Base-by-base conservation (phyloP, 2,113 vertebrate genomes). In the Callospermophilus lateralis region DNA sequence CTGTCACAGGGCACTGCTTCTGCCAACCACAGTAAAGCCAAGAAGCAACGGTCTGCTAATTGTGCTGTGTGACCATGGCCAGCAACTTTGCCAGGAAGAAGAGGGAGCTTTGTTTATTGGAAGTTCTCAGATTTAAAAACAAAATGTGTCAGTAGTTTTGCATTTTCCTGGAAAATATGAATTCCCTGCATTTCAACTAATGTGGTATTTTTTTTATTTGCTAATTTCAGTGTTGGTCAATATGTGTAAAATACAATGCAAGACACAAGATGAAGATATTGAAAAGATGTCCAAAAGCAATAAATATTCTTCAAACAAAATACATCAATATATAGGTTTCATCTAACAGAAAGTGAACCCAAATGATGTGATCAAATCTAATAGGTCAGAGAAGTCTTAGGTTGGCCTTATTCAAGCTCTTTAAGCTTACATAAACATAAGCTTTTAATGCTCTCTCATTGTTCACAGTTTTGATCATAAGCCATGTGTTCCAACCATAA, bases 41-140 rank as follows among this genome's bases (percentile, higher is more conserved):
- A 74, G 89, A 96, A 97, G 94, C 17, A 1, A 80, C 32, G 20
- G 70, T 93, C 70, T 93, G 84, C 72, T 97, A 86, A 97, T 81
- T 89, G 94, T 28, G 26, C 90, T 55, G 26, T 1, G 7, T 89
- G 89, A 34, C 63, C 37, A 28, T 0, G 83, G 51, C 26, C 34
- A 72, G 93, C 8, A 53, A 78, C 78, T 90, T 72, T 93, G 16
- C 89, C 94, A 90, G 83, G 58, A 95, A 92, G 74, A 81, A 83
- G 11, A 86, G 28, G 32, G 19, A 67, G 32, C 32, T 78, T 92
- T 45, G 78, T 55, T 65, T 93, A 24, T 89, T 93, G 76, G 63
- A 91, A 87, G 32, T 81, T 78, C 80, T 88, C 89, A 84, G 22
- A 77, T 55, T 79, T 89, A 37, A 88, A 94, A 94, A 68, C 5